Evolutionary conservation across 2,797 vertebrate genomes (phyloP), one percentile per base, ranked within the genome.

Genomic region (Onychomys arenicola): DNA sequence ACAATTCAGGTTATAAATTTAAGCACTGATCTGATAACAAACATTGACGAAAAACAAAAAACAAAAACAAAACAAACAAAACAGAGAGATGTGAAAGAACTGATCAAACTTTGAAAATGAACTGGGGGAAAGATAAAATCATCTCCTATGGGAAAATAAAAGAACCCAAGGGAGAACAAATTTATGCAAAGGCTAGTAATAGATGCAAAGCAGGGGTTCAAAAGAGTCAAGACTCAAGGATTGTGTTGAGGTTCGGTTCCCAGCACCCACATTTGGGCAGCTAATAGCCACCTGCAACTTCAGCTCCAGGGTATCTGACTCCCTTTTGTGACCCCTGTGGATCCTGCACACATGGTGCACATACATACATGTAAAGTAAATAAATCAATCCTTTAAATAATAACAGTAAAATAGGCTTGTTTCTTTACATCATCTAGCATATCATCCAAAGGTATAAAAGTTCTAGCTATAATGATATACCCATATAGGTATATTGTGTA

Each of bases 1-100:
- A 90, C 10, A 90, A 84, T 57, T 93, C 76, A 96, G 61, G 82
- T 52, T 63, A 94, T 37, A 87, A 91, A 92, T 88, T 59, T 17
- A 80, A 90, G 94, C 67, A 65, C 61, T 67, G 29, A 49, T 67
- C 82, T 85, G 61, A 67, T 34, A 34, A 65, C 82, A 65, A 63
- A 65, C 13, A 6, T 32, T 73, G 25, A 94, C n/a, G 3, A 91
- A 89, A 76, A 83, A 63, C 10, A 37, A n/a, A 61, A 40, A 65
- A 14, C 27, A 32, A 17, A n/a, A 37, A 3, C 4, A 13, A 84
- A 80, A 65, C 21, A 16, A n/a, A 34, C 76, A 90, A 82, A 21
- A 10, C 13, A 89, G 34, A 84, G 89, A 89, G 25, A 65, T 85
- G 12, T 57, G 63, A 87, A 90, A 89, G 17, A 86, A 46, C 75